Base-by-base conservation (phyloP, 1,140 invertebrate species). In the Mylabris phalerata region DNA sequence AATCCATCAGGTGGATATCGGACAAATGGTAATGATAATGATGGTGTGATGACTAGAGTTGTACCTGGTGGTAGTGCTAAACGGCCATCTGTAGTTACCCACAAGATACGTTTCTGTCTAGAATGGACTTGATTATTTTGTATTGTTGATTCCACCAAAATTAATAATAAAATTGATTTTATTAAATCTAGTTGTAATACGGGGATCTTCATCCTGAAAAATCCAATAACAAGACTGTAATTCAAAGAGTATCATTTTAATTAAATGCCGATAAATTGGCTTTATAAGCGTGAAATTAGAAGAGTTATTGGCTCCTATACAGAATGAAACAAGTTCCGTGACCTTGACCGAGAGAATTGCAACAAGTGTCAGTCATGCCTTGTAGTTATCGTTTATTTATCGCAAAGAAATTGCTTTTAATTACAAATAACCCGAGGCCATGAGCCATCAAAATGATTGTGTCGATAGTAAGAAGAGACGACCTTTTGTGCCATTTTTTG, bases 1-100 rank as follows among this genome's bases (percentile, higher is more conserved):
- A 92, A 92, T 46, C 89, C 90, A 67, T 87, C 83, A 1, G 88
- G 89, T 19, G 88, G 89, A 78, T 92, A 87, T 52, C 89, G 78
- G 0, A 90, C 86, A 67, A 92, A 85, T 9, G 90, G 90, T 75
- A 92, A 78, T 3, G 87, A 85, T 40, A 92, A 73, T 5, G 90
- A 89, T 2, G 90, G 89, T 2, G 88, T 86, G 49, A 92, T 84
- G 25, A 86, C 82, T 73, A 92, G 80, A 6, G 86, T 78, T 0
- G 89, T 91, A 43, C 88, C 88, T 4, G 89, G 90, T 3, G 89
- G 90, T 48, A 92, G 69, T 3, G 89, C 89, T 66, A 92, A 75
- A 1, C 89, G 75, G 9, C 89, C 88, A 71, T 91, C 88, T 57
- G 87, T 87, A 6, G 89, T 90, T 59, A 92, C 82, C 88, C 88